These are phyloP conservation scores for Ceratosolen solmsi DNA, from an alignment of 1,140 invertebrate species.

Conservation along the genomic window DNA sequence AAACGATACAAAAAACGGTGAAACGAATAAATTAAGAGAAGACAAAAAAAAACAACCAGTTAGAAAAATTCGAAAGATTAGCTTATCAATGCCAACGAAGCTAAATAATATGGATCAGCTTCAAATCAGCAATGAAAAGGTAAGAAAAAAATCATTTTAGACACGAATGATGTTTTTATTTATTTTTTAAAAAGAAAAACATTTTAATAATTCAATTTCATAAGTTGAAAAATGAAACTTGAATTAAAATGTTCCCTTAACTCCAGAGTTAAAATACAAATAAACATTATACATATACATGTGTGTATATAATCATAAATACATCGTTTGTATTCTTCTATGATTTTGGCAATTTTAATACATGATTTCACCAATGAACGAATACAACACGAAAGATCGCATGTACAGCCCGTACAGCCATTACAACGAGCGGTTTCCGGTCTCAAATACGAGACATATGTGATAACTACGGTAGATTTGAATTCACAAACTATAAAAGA, in stretches of 20 bases:
- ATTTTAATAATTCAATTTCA: no score
- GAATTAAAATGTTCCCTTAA: no score
- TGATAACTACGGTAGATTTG: constrained; percentile 46
- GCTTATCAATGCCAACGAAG: constrained; percentile 66
- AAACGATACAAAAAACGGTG: not conserved
- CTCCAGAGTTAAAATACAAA: no score
- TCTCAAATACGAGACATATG: not conserved
- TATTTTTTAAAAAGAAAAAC: no score
- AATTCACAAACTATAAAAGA: not conserved
- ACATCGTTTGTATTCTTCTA: not conserved
- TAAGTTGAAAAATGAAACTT: no score
- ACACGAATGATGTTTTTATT: no score
- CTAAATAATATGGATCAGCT: constrained; percentile 66
- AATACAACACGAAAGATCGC: constrained; percentile 39
- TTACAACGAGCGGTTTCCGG: constrained; percentile 38
- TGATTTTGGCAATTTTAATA: not conserved
- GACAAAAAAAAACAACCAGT: not conserved
- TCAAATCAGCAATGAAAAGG: constrained; percentile 64
- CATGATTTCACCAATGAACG: not conserved
- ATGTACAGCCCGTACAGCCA: constrained; percentile 51
- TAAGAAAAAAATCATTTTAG: no score
- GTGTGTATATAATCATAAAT: no score
- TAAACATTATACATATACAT: no score
- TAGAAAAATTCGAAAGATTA: constrained; percentile 38
- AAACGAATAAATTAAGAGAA: not conserved